These are phyloP conservation scores for Himalopsyche phryganea DNA, from an alignment of 1,140 invertebrate genomes.

Conservation along the genomic window DNA sequence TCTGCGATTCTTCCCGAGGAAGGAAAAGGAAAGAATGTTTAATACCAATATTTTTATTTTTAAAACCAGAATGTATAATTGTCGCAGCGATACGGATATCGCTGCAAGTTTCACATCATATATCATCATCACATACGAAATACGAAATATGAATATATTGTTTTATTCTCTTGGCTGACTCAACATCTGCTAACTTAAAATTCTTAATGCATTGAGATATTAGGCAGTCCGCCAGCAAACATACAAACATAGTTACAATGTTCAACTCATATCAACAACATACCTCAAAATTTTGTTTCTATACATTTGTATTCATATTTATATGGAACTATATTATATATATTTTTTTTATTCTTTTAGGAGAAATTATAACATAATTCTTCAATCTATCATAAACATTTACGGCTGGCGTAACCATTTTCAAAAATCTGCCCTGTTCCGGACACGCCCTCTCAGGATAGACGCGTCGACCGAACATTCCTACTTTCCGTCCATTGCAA, in stretches of 20 bases:
- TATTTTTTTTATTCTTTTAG: constrained; percentile 13
- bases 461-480: not conserved
- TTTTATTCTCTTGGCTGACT: constrained; percentile 15
- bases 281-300: constrained; percentile 11
- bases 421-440: not conserved
- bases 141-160: constrained; percentile 20
- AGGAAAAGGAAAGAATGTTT: constrained; percentile 9
- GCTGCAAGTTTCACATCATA: constrained; percentile 22
- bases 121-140: constrained; percentile 17
- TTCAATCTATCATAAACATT: constrained; percentile 5
- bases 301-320: constrained; percentile 20
- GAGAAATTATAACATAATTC: constrained; percentile 12
- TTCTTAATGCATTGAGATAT: constrained; percentile 18
- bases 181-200: constrained; percentile 24
- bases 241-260: constrained; percentile 26
- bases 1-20: no score
- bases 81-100: constrained; percentile 20
- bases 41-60: constrained; percentile 36
- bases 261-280: constrained; percentile 12
- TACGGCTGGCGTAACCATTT: constrained; percentile 5
- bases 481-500: not conserved
- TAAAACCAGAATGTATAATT: constrained; percentile 35
- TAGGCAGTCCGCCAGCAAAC: constrained; percentile 5
- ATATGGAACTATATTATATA: constrained; percentile 21
- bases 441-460: not conserved